Evolutionary conservation across 2,888 invertebrate species (phyloP).

Genomic region (Trichacis sp.): DNA sequence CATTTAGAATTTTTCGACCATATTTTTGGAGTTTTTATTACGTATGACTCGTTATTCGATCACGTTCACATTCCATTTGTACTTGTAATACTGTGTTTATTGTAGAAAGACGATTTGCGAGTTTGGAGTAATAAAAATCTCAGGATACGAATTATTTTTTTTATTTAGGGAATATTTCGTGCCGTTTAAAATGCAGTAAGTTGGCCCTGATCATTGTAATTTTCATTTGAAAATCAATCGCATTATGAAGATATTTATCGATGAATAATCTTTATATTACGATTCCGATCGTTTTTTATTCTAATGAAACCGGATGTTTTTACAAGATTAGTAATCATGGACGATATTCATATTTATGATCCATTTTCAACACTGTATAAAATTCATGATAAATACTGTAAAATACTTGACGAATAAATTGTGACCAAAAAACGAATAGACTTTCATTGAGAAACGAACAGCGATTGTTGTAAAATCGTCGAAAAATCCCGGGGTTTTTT

Average conservation of each 20-base stretch:
- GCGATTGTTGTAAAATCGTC: too few species aligned
- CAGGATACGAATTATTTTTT: too few species aligned
- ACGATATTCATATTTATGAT: conserved; percentile 5
- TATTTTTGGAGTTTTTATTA: not conserved
- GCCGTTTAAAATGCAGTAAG: not conserved
- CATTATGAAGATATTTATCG: not conserved
- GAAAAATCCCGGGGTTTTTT: too few species aligned
- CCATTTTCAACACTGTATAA: conserved; percentile 8
- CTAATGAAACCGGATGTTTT: too few species aligned
- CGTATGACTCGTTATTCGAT: not conserved
- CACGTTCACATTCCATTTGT: conserved; percentile 9
- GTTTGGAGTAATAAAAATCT: too few species aligned
- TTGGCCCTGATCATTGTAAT: too few species aligned
- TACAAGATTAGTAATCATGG: not conserved
- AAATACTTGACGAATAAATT: too few species aligned
- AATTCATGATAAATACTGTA: conserved; percentile 18
- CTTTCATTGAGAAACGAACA: too few species aligned
- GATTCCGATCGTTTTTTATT: too few species aligned
- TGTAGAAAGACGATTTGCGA: not conserved
- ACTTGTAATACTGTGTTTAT: conserved; percentile 7
- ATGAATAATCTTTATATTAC: not conserved
- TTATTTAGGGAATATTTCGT: too few species aligned
- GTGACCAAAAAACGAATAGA: too few species aligned
- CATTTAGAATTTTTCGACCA: not conserved
- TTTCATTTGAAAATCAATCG: not conserved